Evolutionary conservation across 2,797 vertebrate genomes (phyloP).

Genomic region (Simalia tracyae): DNA sequence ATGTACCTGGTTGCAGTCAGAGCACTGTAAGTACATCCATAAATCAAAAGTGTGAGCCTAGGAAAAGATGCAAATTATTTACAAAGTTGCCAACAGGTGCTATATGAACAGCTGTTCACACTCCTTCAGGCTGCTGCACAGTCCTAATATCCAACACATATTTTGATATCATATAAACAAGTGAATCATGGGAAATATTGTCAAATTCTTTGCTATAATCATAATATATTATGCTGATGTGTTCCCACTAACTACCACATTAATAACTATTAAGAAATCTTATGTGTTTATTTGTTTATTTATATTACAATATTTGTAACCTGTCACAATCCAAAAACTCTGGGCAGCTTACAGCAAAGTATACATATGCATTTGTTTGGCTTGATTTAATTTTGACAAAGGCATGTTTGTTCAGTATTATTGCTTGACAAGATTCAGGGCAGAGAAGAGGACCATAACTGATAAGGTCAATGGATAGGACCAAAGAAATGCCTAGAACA

Average conservation of each 20-base stretch:
- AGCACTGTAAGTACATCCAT: neutral
- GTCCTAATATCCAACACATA: neutral
- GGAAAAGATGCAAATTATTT: neutral
- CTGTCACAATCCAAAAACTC: neutral
- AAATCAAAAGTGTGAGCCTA: neutral
- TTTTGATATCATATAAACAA: neutral
- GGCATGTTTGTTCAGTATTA: neutral
- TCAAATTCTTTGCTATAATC: neutral
- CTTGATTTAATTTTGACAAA: neutral
- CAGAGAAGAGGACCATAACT: neutral
- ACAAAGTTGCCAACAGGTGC: neutral
- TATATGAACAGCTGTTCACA: neutral
- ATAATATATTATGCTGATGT: neutral
- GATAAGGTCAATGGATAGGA: neutral
- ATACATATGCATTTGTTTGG: neutral
- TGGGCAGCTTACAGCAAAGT: neutral
- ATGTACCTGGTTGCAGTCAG: neutral
- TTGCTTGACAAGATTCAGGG: neutral
- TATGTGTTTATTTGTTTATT: neutral
- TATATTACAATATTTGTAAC: neutral
- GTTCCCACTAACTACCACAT: neutral
- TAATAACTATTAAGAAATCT: too few relatives aligned
- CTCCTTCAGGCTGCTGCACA: neutral
- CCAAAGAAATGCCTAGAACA: neutral
- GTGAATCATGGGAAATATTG: neutral